Base-by-base conservation (phyloP, 2,797 vertebrate species). In the Sciurus vulgaris region DNA sequence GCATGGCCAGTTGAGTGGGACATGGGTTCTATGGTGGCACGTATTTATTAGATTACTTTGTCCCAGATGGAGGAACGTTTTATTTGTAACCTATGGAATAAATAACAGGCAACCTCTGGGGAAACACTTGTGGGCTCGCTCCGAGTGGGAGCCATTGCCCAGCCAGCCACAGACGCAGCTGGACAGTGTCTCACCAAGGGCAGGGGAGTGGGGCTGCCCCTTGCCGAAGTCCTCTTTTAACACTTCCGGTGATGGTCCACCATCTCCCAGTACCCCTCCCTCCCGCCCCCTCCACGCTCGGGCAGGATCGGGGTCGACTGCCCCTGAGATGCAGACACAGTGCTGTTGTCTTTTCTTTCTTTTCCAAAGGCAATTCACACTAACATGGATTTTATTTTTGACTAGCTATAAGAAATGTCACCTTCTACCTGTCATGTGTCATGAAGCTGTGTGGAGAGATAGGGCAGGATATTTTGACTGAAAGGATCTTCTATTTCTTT, bases 341-440 rank as follows among this genome's bases (percentile, higher is more conserved):
- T 54, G 6, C 7, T 51, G 33, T 67, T 85, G 38, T 38, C 22
- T 13, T 22, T 78, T 10, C 65, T 38, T 83, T 97, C 97, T 87
- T n/a, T 35, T 22, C 44, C 85, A 96, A 93, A 98, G 78, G 77
- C 95, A 95, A 86, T 97, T 98, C 96, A 95, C 95, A 91, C 79
- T 97, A 95, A 97, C 96, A 86, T 81, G 95, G 78, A 93, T 98
- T 98, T 98, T 94, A 96, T 96, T 98, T 98, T 97, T 97, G 97
- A 98, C 97, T 97, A 79, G 92, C 97, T 96, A 93, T 96, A 94
- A 98, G 98, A 90, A 95, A 97, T 95, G 96, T 93, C 97, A 89
- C 96, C 97, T 97, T 96, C 95, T 97, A 96, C 97, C 96, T 97
- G 97, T 97, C 97, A 96, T 91, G 97, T 96, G 97, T 97, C 98